These are phyloP conservation scores for Abrostola triplasia DNA, from an alignment of 2,888 invertebrate genomes.

Conservation along the genomic window DNA sequence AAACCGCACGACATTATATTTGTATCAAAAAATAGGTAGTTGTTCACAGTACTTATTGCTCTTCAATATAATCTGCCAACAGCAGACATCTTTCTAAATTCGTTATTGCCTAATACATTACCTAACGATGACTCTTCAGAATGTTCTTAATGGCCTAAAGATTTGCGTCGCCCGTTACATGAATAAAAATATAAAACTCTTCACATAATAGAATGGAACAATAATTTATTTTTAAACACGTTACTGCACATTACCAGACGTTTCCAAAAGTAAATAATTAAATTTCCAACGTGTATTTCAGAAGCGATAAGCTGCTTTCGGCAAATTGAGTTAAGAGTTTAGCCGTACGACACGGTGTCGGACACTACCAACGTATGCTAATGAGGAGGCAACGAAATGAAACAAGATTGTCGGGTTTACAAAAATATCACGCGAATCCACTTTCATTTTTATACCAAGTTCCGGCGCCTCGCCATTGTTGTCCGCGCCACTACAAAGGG, in stretches of 20 bases:
- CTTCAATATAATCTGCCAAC: neutral
- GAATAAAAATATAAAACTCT: slow-evolving; percentile 14
- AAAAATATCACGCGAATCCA: slow-evolving; percentile 86
- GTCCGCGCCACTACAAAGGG: slow-evolving; percentile 71
- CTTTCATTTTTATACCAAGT: slow-evolving; percentile 86
- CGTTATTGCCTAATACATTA: slow-evolving; percentile 7
- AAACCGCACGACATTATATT: too few species aligned
- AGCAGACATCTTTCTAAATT: slow-evolving; percentile 13
- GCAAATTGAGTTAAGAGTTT: slow-evolving; percentile 66
- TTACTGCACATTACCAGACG: slow-evolving; percentile 28
- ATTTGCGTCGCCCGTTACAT: neutral
- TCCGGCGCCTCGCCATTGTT: slow-evolving; percentile 81
- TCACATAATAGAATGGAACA: slow-evolving; percentile 15
- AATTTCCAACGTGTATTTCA: slow-evolving; percentile 49
- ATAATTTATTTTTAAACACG: slow-evolving; percentile 23
- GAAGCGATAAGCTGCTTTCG: slow-evolving; percentile 42
- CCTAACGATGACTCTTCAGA: slow-evolving; percentile 19
- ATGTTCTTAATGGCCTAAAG: neutral
- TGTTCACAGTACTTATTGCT: neutral
- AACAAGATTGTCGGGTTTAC: slow-evolving; percentile 84
- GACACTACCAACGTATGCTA: slow-evolving; percentile 69
- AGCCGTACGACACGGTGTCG: slow-evolving; percentile 56
- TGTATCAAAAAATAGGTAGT: too few species aligned
- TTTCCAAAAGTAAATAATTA: slow-evolving; percentile 48
- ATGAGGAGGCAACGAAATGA: slow-evolving; percentile 74